Base-by-base conservation (phyloP, 2,797 vertebrate genomes). In the Xenops minutus region DNA sequence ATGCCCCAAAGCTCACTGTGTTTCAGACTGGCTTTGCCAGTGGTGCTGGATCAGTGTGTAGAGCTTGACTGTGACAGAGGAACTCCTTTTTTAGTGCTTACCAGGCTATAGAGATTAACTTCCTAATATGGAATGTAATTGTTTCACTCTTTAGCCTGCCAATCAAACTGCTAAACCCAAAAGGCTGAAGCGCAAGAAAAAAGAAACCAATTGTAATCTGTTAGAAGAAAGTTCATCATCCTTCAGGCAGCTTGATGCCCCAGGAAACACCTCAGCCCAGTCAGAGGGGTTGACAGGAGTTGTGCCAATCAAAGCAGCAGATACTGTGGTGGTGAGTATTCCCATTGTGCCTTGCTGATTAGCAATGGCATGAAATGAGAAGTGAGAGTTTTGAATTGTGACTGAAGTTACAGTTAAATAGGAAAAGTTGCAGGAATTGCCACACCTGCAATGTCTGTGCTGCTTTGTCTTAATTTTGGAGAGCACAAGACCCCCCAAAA, bases 281-380 rank as follows among this genome's bases (percentile, higher is more conserved):
- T 49, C 91, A 34, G 24, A 16, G 34, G 52, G n/a, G 7, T 2
- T 73, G 71, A 3, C 55, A 39, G 41, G 69, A 62, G 32, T 34
- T 39, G 55, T 74, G 16, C 59, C 75, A 17, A 24, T 39, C 14
- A 46, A 61, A 44, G 8, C 2, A 7, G 19, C 36, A 46, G 54
- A 23, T 61, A 24, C 55, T 81, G 48, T 29, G 7, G 26, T 52
- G 93, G 97, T 98, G 82, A 97, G 97, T 89, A 26, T 67, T 80
- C 46, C 39, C 17, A 1, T 4, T 48, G 37, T 43, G 36, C 19
- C 54, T 17, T 7, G 34, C 27, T 74, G 22, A 51, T 59, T 20
- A 39, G 68, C 26, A 20, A 16, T 48, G 37, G 51, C 2, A 23
- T 74, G 37, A 52, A 44, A 49, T 14, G 22, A 62, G 26, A 56